A percentile compares a stretch with the other conserved stretches of the same genome.
Evolutionary conservation across 2,113 vertebrate genomes (phyloP).

Genomic region (Chamaea fasciata): DNA sequence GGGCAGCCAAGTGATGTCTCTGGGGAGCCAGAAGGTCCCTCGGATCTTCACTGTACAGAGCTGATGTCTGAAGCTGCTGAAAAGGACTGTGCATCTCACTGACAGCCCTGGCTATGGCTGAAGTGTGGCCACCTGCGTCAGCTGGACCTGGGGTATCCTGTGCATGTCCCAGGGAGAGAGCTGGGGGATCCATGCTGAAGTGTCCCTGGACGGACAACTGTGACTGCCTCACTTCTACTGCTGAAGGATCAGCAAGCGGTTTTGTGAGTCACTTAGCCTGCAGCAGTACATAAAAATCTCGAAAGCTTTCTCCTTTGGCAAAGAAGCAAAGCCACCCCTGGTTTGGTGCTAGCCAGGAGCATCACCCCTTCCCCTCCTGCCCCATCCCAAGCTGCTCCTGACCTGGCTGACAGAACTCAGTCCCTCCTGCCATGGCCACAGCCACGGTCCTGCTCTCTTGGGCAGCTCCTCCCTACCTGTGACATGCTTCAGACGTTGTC

Average conservation of each 20-base stretch:
- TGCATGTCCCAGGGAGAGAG: not conserved
- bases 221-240: not conserved
- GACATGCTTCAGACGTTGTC: fast-evolving
- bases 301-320: too few relatives aligned
- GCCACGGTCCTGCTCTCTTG: not conserved
- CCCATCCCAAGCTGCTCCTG: fast-evolving
- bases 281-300: not conserved
- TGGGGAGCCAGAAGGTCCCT: not conserved
- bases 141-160: not conserved
- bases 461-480: not conserved
- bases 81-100: not conserved
- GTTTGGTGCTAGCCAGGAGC: not conserved
- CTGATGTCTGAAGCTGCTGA: not conserved
- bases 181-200: not conserved
- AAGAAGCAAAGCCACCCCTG: not conserved
- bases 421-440: not conserved
- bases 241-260: not conserved
- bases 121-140: fast-evolving
- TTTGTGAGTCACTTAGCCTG: not conserved
- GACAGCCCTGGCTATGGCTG: not conserved
- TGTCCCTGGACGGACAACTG: not conserved
- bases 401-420: not conserved
- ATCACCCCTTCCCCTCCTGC: not conserved
- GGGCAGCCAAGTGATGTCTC: not conserved
- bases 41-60: fast-evolving